A percentile compares a stretch with the other conserved stretches of the same genome.
Evolutionary conservation across 2,113 vertebrate species (phyloP).

Genomic region (Atrichornis clamosus): DNA sequence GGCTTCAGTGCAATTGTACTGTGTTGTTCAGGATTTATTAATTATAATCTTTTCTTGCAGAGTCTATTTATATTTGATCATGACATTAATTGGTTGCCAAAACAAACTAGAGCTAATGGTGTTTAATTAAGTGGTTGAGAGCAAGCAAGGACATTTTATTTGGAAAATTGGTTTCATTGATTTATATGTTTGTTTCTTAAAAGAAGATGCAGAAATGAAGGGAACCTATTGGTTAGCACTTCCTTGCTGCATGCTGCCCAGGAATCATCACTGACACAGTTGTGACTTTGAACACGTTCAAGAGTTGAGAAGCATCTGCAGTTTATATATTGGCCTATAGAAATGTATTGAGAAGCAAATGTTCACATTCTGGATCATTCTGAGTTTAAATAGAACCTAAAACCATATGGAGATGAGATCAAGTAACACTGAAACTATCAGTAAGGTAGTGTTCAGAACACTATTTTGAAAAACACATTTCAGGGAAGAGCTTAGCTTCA

Average conservation of each 20-base stretch:
- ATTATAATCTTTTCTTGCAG: constrained; percentile 67
- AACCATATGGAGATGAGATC: background rate
- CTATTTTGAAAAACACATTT: background rate
- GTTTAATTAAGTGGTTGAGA: constrained; percentile 73
- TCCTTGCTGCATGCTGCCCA: background rate
- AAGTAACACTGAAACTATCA: background rate
- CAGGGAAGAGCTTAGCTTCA: background rate
- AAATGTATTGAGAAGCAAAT: background rate
- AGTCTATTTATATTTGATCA: constrained; percentile 70
- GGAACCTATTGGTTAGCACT: background rate
- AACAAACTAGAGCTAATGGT: constrained; percentile 73
- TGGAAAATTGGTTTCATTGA: constrained; percentile 56
- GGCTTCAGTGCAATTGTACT: constrained; percentile 44
- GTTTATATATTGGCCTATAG: background rate
- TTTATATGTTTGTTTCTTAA: constrained; percentile 39
- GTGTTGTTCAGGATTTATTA: constrained; percentile 70
- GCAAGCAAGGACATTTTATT: constrained; percentile 60
- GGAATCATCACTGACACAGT: background rate
- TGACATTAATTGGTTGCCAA: constrained; percentile 73
- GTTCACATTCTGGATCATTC: background rate
- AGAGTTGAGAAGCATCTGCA: background rate
- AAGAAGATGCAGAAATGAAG: background rate
- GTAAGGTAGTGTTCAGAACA: background rate
- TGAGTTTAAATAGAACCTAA: background rate
- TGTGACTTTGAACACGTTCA: background rate